Evolutionary conservation across 2,888 invertebrate genomes (phyloP).

Genomic region (Agrotis puta): DNA sequence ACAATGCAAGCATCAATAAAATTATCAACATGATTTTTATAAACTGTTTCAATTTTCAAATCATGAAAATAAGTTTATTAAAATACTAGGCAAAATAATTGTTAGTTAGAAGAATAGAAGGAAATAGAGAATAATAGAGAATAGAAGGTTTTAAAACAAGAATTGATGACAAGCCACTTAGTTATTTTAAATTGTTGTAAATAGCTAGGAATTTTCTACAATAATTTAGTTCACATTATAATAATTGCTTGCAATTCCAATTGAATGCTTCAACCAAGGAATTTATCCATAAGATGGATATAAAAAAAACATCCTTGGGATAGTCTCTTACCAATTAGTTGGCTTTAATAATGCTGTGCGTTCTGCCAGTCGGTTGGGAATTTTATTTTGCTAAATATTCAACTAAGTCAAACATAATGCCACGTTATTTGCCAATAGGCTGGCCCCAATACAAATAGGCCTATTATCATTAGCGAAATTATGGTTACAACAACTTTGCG

Average conservation of each 20-base stretch:
- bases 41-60: background rate
- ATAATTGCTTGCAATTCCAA: slow-evolving; percentile 22
- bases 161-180: background rate
- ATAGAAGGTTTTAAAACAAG: background rate
- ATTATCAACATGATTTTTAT: background rate
- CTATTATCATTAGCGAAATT: too few species aligned
- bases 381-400: background rate
- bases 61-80: background rate
- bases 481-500: background rate
- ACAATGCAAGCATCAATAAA: slow-evolving; percentile 5
- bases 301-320: background rate
- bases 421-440: background rate
- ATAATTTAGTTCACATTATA: background rate
- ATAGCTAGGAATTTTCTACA: background rate
- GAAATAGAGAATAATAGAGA: too few species aligned
- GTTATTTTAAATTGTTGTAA: background rate
- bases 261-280: background rate
- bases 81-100: background rate
- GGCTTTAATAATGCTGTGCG: slow-evolving; percentile 20
- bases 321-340: background rate
- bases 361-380: background rate
- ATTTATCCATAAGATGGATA: too few species aligned
- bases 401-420: background rate
- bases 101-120: background rate
- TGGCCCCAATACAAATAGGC: background rate